Base-by-base conservation (phyloP, 2,113 vertebrate species). In the Australoheros scitulus region DNA sequence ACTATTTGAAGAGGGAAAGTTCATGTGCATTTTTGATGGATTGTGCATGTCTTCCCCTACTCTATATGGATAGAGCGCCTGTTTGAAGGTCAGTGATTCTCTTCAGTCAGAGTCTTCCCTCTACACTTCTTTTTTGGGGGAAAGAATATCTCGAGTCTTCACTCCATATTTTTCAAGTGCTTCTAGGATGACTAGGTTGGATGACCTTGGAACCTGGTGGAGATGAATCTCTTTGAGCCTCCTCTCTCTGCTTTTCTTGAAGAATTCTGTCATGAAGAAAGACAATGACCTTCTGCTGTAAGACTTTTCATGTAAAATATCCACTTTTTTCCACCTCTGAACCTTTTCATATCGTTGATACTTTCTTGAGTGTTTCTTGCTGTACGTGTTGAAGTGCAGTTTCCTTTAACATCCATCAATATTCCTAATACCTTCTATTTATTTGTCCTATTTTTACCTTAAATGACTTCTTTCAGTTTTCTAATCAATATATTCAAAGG, bases 11-110 rank as follows among this genome's bases (percentile, higher is more conserved):
- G 93, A 95, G 91, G 90, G 90, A 95, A 95, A 95, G 93, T 94
- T 95, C 94, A 93, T 94, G 93, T 95, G 93, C 93, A 94, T 94
- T 94, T 92, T 94, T 95, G 94, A 95, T 95, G 94, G 94, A 95
- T 94, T 94, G 92, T 94, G 92, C 90, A 93, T 94, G 93, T 93
- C 92, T 93, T 86, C 84, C 83, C 92, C 88, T 93, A 91, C 91
- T 93, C 91, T 93, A 93, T 93, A 93, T 95, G 95, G 93, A 94
- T 95, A 93, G 93, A 93, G 91, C 93, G 93, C 94, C 94, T 93
- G 91, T 94, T 93, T 94, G 94, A 96, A 95, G 94, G 94, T 96
- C 94, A 94, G 90, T 94, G 93, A 91, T 93, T 95, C 92, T 93
- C 94, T 93, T 94, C 93, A 89, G 89, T 93, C 89, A 91, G 87